Percentiles rank a stretch among this genome's conserved stretches.
These are phyloP conservation scores for Nanorana parkeri DNA, from an alignment of 2,113 vertebrate genomes.

Conservation along the genomic window DNA sequence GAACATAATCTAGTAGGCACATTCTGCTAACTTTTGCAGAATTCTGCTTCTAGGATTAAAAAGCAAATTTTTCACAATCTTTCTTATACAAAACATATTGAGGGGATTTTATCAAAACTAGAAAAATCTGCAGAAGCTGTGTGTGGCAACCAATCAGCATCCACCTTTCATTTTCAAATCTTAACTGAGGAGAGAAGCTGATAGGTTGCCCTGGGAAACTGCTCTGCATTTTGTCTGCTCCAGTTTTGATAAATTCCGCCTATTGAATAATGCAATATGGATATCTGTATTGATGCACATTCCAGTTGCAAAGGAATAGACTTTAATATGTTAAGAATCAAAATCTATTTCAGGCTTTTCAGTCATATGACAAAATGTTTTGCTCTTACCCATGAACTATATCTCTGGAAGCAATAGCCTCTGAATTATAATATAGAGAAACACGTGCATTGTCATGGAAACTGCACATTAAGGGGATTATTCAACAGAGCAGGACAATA, in stretches of 20 bases:
- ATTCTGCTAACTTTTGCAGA: background rate
- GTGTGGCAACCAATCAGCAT: no score
- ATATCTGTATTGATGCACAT: background rate
- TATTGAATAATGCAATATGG: background rate
- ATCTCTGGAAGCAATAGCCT: slow-evolving; percentile 16
- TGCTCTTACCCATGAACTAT: slow-evolving; percentile 23
- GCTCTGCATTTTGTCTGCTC: no score
- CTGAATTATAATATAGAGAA: slow-evolving; percentile 28
- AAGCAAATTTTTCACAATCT: background rate
- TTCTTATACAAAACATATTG: background rate
- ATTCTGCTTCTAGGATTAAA: background rate
- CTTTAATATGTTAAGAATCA: background rate
- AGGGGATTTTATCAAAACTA: no score
- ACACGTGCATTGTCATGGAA: slow-evolving; percentile 24
- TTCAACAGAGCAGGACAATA: slow-evolving; percentile 19
- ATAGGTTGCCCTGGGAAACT: no score
- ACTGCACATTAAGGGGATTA: slow-evolving; percentile 26
- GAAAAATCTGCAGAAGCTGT: no score
- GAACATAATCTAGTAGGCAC: background rate
- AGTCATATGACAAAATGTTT: slow-evolving; percentile 32
- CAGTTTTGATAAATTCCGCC: no score
- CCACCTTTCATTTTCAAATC: no score
- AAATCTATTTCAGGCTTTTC: slow-evolving; percentile 38
- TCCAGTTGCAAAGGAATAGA: slow-evolving; percentile 1
- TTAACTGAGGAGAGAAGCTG: no score